A percentile compares a stretch with the other conserved stretches of the same genome.
Conservation (phyloP, 2,797 vertebrate genomes). For the Nannoperca obscura region DNA sequence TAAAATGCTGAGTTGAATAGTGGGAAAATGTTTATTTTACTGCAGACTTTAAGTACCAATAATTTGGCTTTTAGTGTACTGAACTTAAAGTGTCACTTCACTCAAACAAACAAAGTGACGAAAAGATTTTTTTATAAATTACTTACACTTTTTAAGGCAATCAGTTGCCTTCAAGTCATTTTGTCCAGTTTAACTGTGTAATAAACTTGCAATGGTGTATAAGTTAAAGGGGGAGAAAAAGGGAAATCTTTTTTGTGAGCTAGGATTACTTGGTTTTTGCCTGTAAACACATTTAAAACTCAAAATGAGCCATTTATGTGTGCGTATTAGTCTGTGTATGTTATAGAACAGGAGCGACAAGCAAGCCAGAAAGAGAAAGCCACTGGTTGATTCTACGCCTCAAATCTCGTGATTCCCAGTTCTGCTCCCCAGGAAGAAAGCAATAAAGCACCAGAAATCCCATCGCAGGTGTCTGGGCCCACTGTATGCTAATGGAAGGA, state of each 20-base stretch:
- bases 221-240: not conserved
- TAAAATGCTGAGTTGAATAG: not conserved
- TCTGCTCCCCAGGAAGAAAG: conserved; percentile 56
- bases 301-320: not conserved
- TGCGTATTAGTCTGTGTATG: not conserved
- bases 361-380: conserved; percentile 27
- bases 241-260: not conserved
- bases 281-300: not conserved
- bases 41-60: too few relatives aligned
- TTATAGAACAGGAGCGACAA: conserved; percentile 7
- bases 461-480: conserved; percentile 69
- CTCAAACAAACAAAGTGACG: too few relatives aligned
- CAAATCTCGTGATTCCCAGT: conserved; percentile 31
- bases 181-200: not conserved
- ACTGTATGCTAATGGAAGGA: conserved; percentile 75
- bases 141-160: too few relatives aligned
- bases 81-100: not conserved
- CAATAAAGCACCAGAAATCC: conserved; percentile 62
- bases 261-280: not conserved
- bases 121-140: too few relatives aligned
- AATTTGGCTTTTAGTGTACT: not conserved
- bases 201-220: not conserved
- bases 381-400: conserved; percentile 69
- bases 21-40: not conserved
- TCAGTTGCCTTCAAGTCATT: too few relatives aligned